Evolutionary conservation across 2,888 invertebrate species (phyloP).

Genomic region (Cataglyphis rosenhaueri): DNA sequence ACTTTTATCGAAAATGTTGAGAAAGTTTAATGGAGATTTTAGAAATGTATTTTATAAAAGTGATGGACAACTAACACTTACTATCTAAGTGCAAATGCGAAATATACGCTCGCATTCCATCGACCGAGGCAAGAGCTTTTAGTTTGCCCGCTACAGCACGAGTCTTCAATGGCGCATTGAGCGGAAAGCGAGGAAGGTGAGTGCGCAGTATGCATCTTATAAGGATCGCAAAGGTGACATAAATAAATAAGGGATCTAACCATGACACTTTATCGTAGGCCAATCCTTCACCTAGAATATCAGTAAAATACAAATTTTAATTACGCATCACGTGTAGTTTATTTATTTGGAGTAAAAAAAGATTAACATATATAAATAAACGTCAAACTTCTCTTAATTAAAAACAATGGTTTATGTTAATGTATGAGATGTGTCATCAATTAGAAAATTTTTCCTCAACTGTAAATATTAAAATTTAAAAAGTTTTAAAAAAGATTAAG

Average conservation of each 20-base stretch:
- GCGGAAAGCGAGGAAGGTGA: constrained; percentile 48
- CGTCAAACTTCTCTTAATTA: not conserved
- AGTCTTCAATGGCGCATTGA: constrained; percentile 44
- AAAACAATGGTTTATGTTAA: not conserved
- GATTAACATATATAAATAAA: not conserved
- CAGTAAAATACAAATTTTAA: constrained; percentile 20
- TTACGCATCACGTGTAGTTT: not conserved
- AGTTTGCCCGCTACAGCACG: constrained; percentile 46
- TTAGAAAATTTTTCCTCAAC: not conserved
- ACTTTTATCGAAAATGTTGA: not conserved
- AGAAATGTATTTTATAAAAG: not conserved
- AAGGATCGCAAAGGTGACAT: constrained; percentile 46
- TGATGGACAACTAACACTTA: constrained; percentile 48
- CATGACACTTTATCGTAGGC: constrained; percentile 43
- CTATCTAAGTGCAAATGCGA: constrained; percentile 59
- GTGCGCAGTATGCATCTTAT: constrained; percentile 44
- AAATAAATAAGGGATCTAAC: constrained; percentile 53
- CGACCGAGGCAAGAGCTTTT: constrained; percentile 45
- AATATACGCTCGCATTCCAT: constrained; percentile 52
- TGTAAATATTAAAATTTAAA: not conserved
- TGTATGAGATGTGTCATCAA: not conserved
- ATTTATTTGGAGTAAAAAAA: not conserved
- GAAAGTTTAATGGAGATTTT: not conserved
- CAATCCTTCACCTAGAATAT: constrained; percentile 40
- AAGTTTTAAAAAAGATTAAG: not conserved